Base-by-base conservation (phyloP, 1,140 invertebrate species). In the Euwallacea similis region DNA sequence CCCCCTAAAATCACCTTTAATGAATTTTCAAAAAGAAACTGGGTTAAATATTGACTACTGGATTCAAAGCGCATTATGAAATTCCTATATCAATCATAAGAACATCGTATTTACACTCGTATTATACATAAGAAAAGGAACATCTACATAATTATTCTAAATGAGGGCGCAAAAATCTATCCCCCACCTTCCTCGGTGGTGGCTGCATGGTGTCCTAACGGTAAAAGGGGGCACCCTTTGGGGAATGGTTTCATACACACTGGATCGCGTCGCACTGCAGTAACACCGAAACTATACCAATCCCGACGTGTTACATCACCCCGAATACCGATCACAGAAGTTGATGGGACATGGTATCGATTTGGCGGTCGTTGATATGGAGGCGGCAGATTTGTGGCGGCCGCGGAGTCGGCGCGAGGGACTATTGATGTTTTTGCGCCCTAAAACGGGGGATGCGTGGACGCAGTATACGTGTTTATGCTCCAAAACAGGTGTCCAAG, bases 101-200 rank as follows among this genome's bases (percentile, higher is more conserved):
- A 33, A 33, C 21, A 33, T 33, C 1, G 21, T 33, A 33, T 33
- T 33, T 33, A 33, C 21, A 33, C 4, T 33, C 4, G 4, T 4
- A 4, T 33, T 33, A 33, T 33, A 33, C 21, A 33, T 33, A 33
- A 33, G 1, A 4, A 33, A 33, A 33, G 21, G 21, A 33, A 33
- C 4, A 33, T 33, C 21, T 33, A 33, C 21, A 33, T 33, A 33
- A 33, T 1, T 33, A 33, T 33, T 33, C 21, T 33, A 33, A 33
- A 33, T 33, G 21, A 33, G 21, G 21, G 21, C 21, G 21, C 21
- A 33, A 50, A 50, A 50, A 50, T 11, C 46, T 50, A 13, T 11
- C 13, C 55, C 55, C 87, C 84, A 90, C 89, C 88, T 90, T 91
- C 84, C 89, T 88, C 79, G 89, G 89, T 73, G 89, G 89, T 75